Percentiles rank a stretch among this genome's conserved stretches.
Conservation (phyloP, 2,797 vertebrate species). For the Paratrypauchen microcephalus region DNA sequence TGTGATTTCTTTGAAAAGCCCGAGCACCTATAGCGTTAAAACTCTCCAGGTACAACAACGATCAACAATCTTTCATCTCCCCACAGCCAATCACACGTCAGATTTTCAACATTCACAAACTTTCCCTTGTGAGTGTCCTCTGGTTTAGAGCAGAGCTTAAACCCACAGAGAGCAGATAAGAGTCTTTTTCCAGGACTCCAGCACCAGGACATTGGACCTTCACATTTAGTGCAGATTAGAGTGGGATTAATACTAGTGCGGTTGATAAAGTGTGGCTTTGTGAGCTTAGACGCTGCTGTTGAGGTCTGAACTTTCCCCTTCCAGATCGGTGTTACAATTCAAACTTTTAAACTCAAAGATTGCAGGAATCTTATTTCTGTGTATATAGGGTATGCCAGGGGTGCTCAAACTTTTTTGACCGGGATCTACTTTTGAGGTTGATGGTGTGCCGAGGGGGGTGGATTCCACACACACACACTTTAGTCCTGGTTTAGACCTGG, state of each 20-base stretch:
- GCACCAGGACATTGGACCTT: not conserved
- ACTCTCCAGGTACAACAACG: constrained; percentile 1
- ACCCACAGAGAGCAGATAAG: not conserved
- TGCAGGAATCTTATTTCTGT: not conserved
- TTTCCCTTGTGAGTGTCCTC: constrained; percentile 22
- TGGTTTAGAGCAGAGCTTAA: constrained; percentile 18
- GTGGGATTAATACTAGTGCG: not conserved
- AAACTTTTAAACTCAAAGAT: not conserved
- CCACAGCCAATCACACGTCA: constrained; percentile 17
- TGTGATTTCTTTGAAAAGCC: not conserved
- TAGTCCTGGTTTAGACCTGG: too few relatives aligned
- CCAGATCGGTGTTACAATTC: not conserved
- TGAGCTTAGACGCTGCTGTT: not conserved
- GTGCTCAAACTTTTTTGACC: too few relatives aligned
- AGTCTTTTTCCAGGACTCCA: not conserved
- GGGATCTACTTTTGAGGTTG: too few relatives aligned
- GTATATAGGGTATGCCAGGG: too few relatives aligned
- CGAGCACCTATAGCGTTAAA: not conserved
- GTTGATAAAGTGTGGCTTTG: not conserved
- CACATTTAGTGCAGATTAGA: not conserved
- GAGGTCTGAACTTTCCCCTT: not conserved
- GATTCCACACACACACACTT: too few relatives aligned
- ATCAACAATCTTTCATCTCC: constrained; percentile 14
- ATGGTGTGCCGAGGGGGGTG: too few relatives aligned
- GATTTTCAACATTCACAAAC: not conserved